A percentile compares a stretch with the other conserved stretches of the same genome.
Conservation (phyloP, 2,888 invertebrate species). For the Sphaerophoria rueppellii region DNA sequence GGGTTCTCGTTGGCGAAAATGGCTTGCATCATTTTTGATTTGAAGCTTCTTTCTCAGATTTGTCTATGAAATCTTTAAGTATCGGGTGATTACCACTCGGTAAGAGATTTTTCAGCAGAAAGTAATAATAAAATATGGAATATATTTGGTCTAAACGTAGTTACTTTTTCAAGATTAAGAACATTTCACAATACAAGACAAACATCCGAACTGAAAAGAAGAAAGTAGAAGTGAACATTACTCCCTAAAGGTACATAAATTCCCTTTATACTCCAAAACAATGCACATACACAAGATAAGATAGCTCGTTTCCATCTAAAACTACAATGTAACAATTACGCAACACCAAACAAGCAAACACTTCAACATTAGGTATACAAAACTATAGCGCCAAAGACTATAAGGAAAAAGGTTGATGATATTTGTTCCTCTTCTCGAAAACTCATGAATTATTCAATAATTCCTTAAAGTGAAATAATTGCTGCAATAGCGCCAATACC, state of each 20-base stretch:
- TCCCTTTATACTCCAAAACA: constrained; percentile 23
- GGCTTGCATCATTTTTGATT: no score
- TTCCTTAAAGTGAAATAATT: constrained; percentile 69
- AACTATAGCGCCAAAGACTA: constrained; percentile 60
- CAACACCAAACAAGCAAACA: constrained; percentile 42
- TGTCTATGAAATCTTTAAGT: no score
- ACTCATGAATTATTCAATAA: constrained; percentile 70
- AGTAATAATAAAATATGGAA: no score
- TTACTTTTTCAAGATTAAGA: no score
- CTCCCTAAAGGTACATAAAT: constrained; percentile 21
- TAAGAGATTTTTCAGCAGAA: no score
- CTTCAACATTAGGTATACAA: not conserved
- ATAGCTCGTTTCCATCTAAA: not conserved
- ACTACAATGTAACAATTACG: constrained; percentile 58
- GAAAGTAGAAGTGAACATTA: constrained; percentile 60
- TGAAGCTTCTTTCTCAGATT: no score
- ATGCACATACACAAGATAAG: not conserved
- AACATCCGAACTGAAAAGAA: constrained; percentile 20
- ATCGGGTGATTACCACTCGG: no score
- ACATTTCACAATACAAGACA: no score
- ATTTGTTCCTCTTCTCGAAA: constrained; percentile 51
- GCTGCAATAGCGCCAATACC: constrained; percentile 65
- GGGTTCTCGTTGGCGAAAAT: no score
- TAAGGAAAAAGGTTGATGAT: constrained; percentile 33
- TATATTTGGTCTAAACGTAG: no score